phyloP scores from a whole-genome alignment of 2,113 vertebrate genomes.

The Struthio camelus region DNA sequence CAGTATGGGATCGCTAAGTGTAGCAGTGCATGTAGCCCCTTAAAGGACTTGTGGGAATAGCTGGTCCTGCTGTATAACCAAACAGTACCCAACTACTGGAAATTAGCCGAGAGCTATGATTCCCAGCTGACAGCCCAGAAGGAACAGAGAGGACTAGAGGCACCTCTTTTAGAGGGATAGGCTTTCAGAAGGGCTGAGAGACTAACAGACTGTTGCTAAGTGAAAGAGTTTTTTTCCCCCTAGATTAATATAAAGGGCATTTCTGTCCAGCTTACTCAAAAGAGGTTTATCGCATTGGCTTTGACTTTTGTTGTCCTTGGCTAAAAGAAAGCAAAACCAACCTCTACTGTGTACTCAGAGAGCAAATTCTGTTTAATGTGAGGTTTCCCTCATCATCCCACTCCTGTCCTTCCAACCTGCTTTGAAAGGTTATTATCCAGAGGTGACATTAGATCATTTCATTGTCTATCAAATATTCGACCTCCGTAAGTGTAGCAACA shows the following conservation, averaged over 20 bases:
- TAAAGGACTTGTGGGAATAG: slow-evolving; percentile 48
- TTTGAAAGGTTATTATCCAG: background rate
- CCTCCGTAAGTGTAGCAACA: background rate
- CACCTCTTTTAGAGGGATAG: slow-evolving; percentile 44
- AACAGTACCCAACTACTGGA: slow-evolving; percentile 63
- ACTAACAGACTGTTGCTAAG: slow-evolving; percentile 48
- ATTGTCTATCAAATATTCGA: background rate
- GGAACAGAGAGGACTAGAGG: slow-evolving; percentile 48
- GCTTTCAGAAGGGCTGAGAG: background rate
- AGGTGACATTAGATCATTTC: background rate
- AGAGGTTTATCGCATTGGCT: slow-evolving; percentile 26
- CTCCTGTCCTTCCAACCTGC: background rate
- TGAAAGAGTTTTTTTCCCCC: slow-evolving; percentile 20
- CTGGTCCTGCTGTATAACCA: slow-evolving; percentile 9
- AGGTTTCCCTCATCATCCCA: background rate
- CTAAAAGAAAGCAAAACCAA: slow-evolving; percentile 39
- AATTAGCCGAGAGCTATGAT: slow-evolving; percentile 52
- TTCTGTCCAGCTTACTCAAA: slow-evolving; percentile 44
- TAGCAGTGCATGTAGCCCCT: slow-evolving; percentile 19
- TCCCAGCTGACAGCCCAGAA: slow-evolving; percentile 41
- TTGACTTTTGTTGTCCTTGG: slow-evolving; percentile 60
- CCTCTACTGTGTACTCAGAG: background rate
- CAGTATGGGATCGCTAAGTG: background rate
- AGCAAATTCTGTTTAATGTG: background rate
- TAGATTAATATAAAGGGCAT: slow-evolving; percentile 54